These are phyloP conservation scores for Epizoanthus fatuus DNA, from an alignment of 92 coral and sea anemone genomes.

Conservation along the genomic window DNA sequence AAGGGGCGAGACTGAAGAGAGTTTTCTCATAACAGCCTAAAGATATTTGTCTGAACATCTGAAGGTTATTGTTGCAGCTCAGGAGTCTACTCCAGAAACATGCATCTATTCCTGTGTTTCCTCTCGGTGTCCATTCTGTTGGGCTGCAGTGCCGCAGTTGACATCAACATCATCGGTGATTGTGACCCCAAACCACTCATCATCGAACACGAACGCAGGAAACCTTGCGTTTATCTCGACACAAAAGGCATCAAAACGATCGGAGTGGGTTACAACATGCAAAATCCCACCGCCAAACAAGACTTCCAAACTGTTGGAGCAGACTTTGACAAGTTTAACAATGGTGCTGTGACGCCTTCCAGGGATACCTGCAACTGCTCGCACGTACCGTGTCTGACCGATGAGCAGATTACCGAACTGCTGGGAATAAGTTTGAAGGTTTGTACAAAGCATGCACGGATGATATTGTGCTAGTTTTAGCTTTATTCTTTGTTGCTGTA, in stretches of 20 bases:
- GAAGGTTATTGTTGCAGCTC: too few relatives aligned
- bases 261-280: conserved; percentile 48
- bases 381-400: conserved; percentile 28
- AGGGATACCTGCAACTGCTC: conserved; percentile 39
- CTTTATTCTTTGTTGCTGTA: background rate
- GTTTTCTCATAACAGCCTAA: too few relatives aligned
- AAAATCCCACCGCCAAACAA: background rate
- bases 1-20: too few relatives aligned
- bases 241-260: conserved; percentile 29
- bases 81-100: background rate
- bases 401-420: conserved; percentile 38
- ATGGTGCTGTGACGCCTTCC: background rate
- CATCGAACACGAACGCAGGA: conserved; percentile 16
- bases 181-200: conserved; percentile 44
- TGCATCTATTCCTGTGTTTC: background rate
- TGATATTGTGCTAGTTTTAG: too few relatives aligned
- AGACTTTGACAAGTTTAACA: conserved; percentile 38
- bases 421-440: conserved; percentile 30
- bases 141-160: background rate
- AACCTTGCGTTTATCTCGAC: conserved; percentile 54
- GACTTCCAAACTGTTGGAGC: conserved; percentile 45
- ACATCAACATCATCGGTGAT: background rate
- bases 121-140: background rate
- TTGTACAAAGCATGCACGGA: background rate
- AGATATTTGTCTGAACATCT: too few relatives aligned